phyloP scores from a whole-genome alignment of 2,113 vertebrate species.

The Naja naja region DNA sequence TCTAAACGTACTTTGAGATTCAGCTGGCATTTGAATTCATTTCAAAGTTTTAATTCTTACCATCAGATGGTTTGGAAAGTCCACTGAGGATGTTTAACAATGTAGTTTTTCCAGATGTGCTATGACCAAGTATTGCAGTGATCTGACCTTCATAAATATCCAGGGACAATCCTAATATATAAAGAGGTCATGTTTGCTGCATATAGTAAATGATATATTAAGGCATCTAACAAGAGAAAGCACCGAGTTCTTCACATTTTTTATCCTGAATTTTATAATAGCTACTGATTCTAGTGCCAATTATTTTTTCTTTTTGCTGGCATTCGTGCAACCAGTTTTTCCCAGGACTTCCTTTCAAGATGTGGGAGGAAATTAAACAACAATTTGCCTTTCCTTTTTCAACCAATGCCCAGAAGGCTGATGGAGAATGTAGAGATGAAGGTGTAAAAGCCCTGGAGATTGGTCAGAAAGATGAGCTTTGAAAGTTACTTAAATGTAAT shows the following conservation, averaged over 20 bases:
- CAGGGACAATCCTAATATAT: conserved; percentile 76
- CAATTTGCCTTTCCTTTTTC: not conserved
- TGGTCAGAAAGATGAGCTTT: not conserved
- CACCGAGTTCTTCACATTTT: not conserved
- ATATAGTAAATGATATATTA: not conserved
- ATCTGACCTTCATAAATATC: conserved; percentile 87
- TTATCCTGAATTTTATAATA: not conserved
- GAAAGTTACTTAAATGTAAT: not conserved
- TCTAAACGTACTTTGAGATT: not conserved
- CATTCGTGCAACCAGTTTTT: not conserved
- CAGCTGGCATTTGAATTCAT: not conserved
- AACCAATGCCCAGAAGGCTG: not conserved
- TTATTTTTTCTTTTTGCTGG: not conserved
- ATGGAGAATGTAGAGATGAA: not conserved
- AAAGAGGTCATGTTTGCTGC: not conserved
- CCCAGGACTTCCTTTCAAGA: not conserved
- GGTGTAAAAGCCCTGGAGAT: not conserved
- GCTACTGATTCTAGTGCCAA: not conserved
- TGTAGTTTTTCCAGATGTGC: conserved; percentile 83
- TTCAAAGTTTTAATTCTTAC: conserved; percentile 48
- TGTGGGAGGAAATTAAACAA: not conserved
- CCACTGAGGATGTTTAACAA: conserved; percentile 85
- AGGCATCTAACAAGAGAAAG: not conserved
- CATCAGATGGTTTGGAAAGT: conserved; percentile 77
- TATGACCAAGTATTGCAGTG: conserved; percentile 85